phyloP scores from a whole-genome alignment of 2,888 invertebrate species.

The Stomorhina lunata region DNA sequence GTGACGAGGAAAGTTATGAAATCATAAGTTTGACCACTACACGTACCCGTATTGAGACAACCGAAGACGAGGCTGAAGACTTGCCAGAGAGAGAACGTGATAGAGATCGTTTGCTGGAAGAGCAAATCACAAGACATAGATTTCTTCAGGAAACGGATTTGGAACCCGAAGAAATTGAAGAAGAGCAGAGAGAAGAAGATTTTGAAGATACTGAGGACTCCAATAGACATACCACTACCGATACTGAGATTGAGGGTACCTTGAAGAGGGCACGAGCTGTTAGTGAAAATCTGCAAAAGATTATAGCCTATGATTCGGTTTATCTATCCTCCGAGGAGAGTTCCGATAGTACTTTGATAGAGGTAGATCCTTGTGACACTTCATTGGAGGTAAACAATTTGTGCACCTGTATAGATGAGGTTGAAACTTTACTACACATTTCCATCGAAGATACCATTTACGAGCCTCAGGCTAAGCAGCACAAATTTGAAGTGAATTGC shows the following conservation, averaged over 20 bases:
- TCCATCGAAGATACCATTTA: slow-evolving; percentile 77
- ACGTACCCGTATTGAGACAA: slow-evolving; percentile 73
- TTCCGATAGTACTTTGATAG: slow-evolving; percentile 76
- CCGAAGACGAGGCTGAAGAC: slow-evolving; percentile 70
- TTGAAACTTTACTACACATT: slow-evolving; percentile 74
- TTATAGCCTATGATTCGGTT: slow-evolving; percentile 79
- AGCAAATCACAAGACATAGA: slow-evolving; percentile 28
- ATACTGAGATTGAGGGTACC: slow-evolving; percentile 66
- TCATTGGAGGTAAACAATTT: slow-evolving; percentile 66
- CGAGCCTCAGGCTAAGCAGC: slow-evolving; percentile 71
- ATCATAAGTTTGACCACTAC: slow-evolving; percentile 75
- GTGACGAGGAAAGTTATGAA: slow-evolving; percentile 73
- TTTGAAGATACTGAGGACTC: slow-evolving; percentile 50
- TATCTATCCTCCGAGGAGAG: slow-evolving; percentile 79
- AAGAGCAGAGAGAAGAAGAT: slow-evolving; percentile 21
- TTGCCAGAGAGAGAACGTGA: slow-evolving; percentile 35
- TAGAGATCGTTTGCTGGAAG: slow-evolving; percentile 27
- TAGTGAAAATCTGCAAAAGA: slow-evolving; percentile 72
- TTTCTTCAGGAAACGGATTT: slow-evolving; percentile 17
- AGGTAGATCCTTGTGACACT: slow-evolving; percentile 71
- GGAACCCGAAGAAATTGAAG: neutral
- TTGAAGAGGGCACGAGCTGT: slow-evolving; percentile 69
- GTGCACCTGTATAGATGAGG: slow-evolving; percentile 53
- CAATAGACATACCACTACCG: slow-evolving; percentile 55
- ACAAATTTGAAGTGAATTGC: slow-evolving; percentile 61